Evolutionary conservation across 2,888 invertebrate species (phyloP).

Genomic region (Cephalotes varians): DNA sequence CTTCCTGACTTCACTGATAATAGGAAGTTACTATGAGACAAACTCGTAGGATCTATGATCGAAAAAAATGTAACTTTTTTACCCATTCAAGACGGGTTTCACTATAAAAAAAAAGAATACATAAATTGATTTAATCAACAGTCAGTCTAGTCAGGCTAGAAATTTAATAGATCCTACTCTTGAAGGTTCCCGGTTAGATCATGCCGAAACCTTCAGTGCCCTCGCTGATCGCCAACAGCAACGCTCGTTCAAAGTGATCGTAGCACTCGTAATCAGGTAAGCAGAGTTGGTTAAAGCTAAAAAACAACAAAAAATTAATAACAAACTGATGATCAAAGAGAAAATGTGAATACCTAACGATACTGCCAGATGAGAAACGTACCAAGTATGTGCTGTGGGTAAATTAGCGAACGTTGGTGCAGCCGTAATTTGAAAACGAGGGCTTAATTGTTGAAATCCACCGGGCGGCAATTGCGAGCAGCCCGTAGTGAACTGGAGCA

Average conservation of each 20-base stretch:
- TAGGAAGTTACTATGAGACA: not conserved
- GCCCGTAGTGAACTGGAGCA: constrained; percentile 97
- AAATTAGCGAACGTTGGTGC: constrained; percentile 96
- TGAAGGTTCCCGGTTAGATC: constrained; percentile 86
- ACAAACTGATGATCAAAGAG: not conserved
- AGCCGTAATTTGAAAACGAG: constrained; percentile 96
- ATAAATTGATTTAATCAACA: constrained; percentile 48
- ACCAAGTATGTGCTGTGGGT: constrained; percentile 98
- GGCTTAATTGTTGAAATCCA: constrained; percentile 95
- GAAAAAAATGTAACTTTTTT: constrained; percentile 3
- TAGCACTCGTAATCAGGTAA: constrained; percentile 97
- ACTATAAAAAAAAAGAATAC: constrained; percentile 34
- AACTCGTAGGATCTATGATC: constrained; percentile 20
- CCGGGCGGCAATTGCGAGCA: constrained; percentile 96
- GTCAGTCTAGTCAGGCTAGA: constrained; percentile 57
- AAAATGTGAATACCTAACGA: not conserved
- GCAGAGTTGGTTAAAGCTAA: constrained; percentile 97
- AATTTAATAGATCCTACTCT: constrained; percentile 7
- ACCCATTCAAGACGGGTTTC: not conserved
- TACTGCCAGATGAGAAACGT: constrained; percentile 64
- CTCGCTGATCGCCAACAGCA: constrained; percentile 97
- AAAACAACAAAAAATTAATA: constrained; percentile 80
- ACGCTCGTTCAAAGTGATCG: constrained; percentile 96
- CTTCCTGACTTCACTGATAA: constrained; percentile 4
- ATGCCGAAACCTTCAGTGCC: constrained; percentile 97